Base-by-base conservation (phyloP, 2,888 invertebrate species). In the Cylindroiulus punctatus region DNA sequence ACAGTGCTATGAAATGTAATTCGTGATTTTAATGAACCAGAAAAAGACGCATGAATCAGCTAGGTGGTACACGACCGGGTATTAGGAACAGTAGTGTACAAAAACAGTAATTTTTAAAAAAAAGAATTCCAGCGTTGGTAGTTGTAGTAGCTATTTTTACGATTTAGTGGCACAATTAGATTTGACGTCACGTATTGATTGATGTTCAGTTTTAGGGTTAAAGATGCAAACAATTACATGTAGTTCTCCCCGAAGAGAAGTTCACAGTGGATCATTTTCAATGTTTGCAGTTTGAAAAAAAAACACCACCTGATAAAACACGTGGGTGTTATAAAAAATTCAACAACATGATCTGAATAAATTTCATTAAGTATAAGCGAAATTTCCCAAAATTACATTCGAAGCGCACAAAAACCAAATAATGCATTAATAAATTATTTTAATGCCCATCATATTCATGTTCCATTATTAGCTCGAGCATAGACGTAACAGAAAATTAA, bases 111-210 rank as follows among this genome's bases (percentile, higher is more conserved):
- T 52, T 52, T 52, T 19, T 47, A 47, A 17, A 47, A 47, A 17
- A 47, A 17, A 47, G 47, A 17, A 1, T 47, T 10, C 17, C 47
- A 17, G 47, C 19, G 19, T 19, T 52, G 17, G 5, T 4, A 52
- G 19, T 52, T 52, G 52, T 44, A 44, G 44, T 44, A 1, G 44
- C 44, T 44, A 44, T 14, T 4, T 52, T n/a, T n/a, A 52, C 22
- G 57, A 57, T 57, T 22, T 57, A 57, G n/a, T 57, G 22, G 22
- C 57, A n/a, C 57, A 57, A 57, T 57, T 57, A 57, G 57, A 19
- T 52, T 52, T 52, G 19, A 57, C 57, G 57, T 57, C 57, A 57
- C 57, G 22, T 22, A 22, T 22, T 57, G 22, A 57, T 57, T 22
- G 57, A 57, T 22, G 5, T 57, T 57, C 5, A 7, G 10, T 57